Conservation (phyloP, 2,888 invertebrate species). For the Drosophila barbarae region DNA sequence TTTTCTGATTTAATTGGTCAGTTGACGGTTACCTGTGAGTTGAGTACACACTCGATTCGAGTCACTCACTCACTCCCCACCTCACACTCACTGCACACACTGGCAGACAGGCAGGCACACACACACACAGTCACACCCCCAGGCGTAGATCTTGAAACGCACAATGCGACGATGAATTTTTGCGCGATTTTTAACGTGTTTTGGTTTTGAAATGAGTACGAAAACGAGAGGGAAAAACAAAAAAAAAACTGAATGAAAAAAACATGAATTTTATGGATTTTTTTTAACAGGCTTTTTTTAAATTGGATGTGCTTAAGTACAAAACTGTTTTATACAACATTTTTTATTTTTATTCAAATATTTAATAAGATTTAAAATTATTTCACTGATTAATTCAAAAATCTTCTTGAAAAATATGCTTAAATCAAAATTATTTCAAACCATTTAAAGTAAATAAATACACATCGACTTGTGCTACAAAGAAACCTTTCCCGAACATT, state of each 20-base stretch:
- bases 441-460: neutral
- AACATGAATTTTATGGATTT: conserved; percentile 10
- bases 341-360: too few species aligned
- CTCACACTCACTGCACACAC: conserved; percentile 1
- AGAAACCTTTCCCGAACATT: neutral
- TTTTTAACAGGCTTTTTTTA: neutral
- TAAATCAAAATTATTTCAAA: neutral
- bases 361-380: too few species aligned
- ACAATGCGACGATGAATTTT: conserved; percentile 40
- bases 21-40: conserved; percentile 42
- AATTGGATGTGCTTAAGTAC: neutral
- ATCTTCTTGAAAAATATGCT: too few species aligned
- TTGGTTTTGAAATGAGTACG: conserved; percentile 44
- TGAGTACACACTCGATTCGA: conserved; percentile 11
- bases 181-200: conserved; percentile 57
- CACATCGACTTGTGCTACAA: too few species aligned
- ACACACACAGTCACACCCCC: neutral
- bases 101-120: neutral
- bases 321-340: too few species aligned
- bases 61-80: neutral
- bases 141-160: conserved; percentile 61
- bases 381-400: too few species aligned
- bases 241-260: neutral
- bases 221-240: conserved; percentile 18
- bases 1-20: conserved; percentile 17